phyloP scores from a whole-genome alignment of 2,888 invertebrate species.

The Holacanthella duospinosa region DNA sequence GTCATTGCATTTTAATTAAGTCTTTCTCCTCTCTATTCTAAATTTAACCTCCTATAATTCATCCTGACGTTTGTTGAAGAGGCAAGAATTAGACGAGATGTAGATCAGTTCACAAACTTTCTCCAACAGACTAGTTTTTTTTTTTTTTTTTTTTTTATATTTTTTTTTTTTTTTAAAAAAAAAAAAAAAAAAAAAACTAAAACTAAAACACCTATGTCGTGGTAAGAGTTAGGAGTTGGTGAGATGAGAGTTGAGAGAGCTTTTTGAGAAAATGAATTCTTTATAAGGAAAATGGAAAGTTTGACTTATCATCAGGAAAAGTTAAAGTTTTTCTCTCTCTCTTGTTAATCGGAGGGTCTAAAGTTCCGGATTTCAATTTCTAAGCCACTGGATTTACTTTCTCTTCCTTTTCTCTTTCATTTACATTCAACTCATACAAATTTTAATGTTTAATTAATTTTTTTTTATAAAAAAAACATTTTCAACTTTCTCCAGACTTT shows the following conservation, averaged over 20 bases:
- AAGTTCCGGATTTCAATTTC: neutral
- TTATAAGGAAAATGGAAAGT: neutral
- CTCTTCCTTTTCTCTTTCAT: neutral
- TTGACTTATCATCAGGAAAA: too few species aligned
- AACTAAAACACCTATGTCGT: too few species aligned
- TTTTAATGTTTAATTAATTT: too few species aligned
- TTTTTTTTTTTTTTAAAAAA: neutral
- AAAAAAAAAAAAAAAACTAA: neutral
- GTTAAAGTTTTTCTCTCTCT: too few species aligned
- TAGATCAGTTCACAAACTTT: neutral
- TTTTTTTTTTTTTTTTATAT: neutral
- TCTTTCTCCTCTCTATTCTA: too few species aligned
- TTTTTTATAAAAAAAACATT: too few species aligned
- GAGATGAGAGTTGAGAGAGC: too few species aligned
- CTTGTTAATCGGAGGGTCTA: too few species aligned
- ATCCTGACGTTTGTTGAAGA: neutral
- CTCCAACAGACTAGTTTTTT: too few species aligned
- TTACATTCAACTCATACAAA: too few species aligned
- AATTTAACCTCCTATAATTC: neutral
- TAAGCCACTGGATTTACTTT: neutral
- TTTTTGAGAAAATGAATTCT: neutral
- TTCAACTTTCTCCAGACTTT: neutral
- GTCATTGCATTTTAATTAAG: conserved; percentile 6
- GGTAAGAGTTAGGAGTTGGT: too few species aligned
- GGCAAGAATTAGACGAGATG: conserved; percentile 1